Evolutionary conservation across 2,888 invertebrate species (phyloP).

Genomic region (Drosophila fulvimacula): DNA sequence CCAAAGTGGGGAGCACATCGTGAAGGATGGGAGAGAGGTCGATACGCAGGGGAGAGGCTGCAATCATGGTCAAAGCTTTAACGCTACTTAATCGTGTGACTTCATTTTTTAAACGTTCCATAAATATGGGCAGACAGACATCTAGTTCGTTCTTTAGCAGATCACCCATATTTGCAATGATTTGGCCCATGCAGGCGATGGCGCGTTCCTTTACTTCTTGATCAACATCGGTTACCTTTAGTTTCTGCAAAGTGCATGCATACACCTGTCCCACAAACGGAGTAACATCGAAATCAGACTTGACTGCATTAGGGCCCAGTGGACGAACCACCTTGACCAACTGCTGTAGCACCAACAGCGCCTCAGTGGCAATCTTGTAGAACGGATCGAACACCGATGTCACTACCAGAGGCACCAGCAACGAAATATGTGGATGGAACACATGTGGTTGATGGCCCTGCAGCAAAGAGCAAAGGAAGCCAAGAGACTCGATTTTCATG

Average conservation of each 20-base stretch:
- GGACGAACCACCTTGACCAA: slow-evolving; percentile 97
- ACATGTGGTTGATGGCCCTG: slow-evolving; percentile 85
- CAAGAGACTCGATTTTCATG: slow-evolving; percentile 98
- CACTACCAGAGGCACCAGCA: slow-evolving; percentile 93
- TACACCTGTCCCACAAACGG: slow-evolving; percentile 93
- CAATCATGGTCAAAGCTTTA: slow-evolving; percentile 97
- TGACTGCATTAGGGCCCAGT: slow-evolving; percentile 82
- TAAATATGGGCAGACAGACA: slow-evolving; percentile 95
- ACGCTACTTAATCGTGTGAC: slow-evolving; percentile 98
- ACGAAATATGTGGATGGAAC: slow-evolving; percentile 92
- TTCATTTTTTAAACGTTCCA: slow-evolving; percentile 97
- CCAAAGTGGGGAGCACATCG: slow-evolving; percentile 95
- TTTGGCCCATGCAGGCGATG: slow-evolving; percentile 98
- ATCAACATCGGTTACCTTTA: slow-evolving; percentile 98
- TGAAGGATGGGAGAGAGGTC: slow-evolving; percentile 92
- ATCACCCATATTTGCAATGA: slow-evolving; percentile 96
- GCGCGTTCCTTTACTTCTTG: slow-evolving; percentile 99
- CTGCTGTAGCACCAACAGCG: slow-evolving; percentile 95
- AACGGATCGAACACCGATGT: slow-evolving; percentile 97
- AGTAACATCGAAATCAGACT: slow-evolving; percentile 88
- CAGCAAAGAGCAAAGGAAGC: slow-evolving; percentile 89
- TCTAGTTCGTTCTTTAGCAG: slow-evolving; percentile 91
- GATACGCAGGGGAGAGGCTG: slow-evolving; percentile 94
- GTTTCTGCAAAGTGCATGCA: slow-evolving; percentile 92
- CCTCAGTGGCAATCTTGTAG: slow-evolving; percentile 99